Evolutionary conservation across 2,797 vertebrate species (phyloP).

Genomic region (Bovichtus variegatus): DNA sequence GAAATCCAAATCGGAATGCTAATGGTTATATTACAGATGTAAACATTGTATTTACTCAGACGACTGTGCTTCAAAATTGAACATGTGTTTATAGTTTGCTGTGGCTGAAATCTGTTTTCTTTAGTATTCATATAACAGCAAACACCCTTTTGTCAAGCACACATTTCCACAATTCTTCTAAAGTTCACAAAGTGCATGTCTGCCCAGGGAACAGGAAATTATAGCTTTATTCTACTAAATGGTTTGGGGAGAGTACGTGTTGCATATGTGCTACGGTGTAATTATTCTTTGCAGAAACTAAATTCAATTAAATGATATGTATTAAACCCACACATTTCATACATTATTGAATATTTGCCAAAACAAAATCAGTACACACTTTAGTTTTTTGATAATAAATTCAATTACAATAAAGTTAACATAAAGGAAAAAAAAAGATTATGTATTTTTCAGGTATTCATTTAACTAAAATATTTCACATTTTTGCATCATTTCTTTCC

Average conservation of each 20-base stretch:
- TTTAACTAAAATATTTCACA: neutral
- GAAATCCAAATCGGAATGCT: neutral
- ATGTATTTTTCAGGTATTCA: neutral
- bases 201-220: neutral
- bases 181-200: neutral
- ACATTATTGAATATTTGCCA: neutral
- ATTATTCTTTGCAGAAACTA: slow-evolving; percentile 11
- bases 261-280: neutral
- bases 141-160: neutral
- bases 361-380: neutral
- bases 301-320: neutral
- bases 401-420: neutral
- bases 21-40: neutral
- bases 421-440: neutral
- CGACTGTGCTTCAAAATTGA: neutral
- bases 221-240: neutral
- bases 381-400: neutral
- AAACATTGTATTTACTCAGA: neutral
- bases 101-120: slow-evolving; percentile 1
- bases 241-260: neutral
- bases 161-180: slow-evolving; percentile 2
- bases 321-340: neutral
- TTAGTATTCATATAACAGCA: neutral
- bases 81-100: neutral
- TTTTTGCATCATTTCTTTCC: neutral